These are phyloP conservation scores for Cacoxenus indagator DNA, from an alignment of 2,888 invertebrate species.

Conservation along the genomic window DNA sequence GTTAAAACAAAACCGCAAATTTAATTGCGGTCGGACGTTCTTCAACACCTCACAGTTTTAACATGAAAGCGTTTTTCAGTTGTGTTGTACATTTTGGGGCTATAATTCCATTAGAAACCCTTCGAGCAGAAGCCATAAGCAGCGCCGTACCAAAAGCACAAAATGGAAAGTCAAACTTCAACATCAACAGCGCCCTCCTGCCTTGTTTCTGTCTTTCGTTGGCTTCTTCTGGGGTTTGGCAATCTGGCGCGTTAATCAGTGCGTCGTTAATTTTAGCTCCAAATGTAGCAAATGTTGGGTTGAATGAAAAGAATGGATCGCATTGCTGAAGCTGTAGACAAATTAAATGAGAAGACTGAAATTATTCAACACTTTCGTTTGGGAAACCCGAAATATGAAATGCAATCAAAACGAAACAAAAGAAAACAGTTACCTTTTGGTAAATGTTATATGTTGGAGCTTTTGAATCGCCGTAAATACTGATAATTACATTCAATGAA, in stretches of 20 bases:
- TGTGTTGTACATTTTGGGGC: background rate
- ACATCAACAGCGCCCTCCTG: background rate
- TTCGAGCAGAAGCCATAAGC: slow-evolving; percentile 21
- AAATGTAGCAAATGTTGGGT: background rate
- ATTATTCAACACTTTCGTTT: slow-evolving; percentile 34
- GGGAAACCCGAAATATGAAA: background rate
- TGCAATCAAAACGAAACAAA: background rate
- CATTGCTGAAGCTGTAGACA: background rate
- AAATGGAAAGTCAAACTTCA: background rate
- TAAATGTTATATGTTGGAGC: too few relatives aligned
- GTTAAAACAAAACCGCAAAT: slow-evolving; percentile 19
- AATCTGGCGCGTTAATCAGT: slow-evolving; percentile 31
- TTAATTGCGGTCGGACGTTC: slow-evolving; percentile 24
- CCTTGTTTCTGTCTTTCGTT: background rate
- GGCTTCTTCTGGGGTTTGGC: background rate
- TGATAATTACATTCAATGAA: too few relatives aligned
- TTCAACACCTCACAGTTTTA: background rate
- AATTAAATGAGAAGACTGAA: slow-evolving; percentile 27
- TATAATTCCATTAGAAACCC: slow-evolving; percentile 31
- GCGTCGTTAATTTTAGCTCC: slow-evolving; percentile 27
- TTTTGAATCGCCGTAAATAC: too few relatives aligned
- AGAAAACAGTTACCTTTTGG: background rate
- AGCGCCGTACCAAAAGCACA: background rate
- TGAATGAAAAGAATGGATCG: background rate
- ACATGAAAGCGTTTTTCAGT: background rate